Percentiles rank a stretch among this genome's conserved stretches.
Evolutionary conservation across 2,888 invertebrate species (phyloP).

Genomic region (Chrysopilus asiliformis): DNA sequence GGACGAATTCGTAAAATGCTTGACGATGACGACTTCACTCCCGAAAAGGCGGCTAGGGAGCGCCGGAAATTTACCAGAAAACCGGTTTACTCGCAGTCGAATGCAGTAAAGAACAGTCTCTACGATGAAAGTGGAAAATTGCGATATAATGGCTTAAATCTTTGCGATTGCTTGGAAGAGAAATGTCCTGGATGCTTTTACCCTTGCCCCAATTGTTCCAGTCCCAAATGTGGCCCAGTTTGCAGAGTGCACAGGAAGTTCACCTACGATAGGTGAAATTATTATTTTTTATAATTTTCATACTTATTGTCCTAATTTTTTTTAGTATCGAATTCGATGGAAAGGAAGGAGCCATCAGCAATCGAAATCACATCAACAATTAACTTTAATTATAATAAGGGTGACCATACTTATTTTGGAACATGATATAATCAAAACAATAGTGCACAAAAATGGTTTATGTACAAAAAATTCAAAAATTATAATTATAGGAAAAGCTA

Average conservation of each 20-base stretch:
- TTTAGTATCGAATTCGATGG: slow-evolving; percentile 70
- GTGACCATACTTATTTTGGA: no score
- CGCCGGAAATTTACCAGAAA: slow-evolving; percentile 61
- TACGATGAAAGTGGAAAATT: slow-evolving; percentile 61
- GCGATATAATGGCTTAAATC: slow-evolving; percentile 48
- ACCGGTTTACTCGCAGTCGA: slow-evolving; percentile 29
- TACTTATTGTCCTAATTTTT: no score
- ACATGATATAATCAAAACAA: no score
- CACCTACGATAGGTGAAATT: slow-evolving; percentile 64
- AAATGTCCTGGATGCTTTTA: slow-evolving; percentile 77
- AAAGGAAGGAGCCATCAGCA: slow-evolving; percentile 44
- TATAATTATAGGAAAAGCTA: no score
- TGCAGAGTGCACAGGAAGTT: slow-evolving; percentile 68
- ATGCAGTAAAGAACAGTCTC: slow-evolving; percentile 31
- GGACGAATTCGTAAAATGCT: slow-evolving; percentile 13
- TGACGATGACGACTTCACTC: slow-evolving; percentile 49
- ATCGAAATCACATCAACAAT: slow-evolving; percentile 9
- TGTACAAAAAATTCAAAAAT: no score
- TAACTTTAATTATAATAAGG: neutral
- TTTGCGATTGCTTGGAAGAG: slow-evolving; percentile 69
- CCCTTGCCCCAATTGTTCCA: slow-evolving; percentile 58
- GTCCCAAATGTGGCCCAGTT: slow-evolving; percentile 64
- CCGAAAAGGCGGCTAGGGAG: slow-evolving; percentile 65
- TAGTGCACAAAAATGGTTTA: no score
- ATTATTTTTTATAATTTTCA: no score